Percentiles rank a stretch among this genome's conserved stretches.
phyloP scores from a whole-genome alignment of 2,888 invertebrate species.

The Globia sparganii region DNA sequence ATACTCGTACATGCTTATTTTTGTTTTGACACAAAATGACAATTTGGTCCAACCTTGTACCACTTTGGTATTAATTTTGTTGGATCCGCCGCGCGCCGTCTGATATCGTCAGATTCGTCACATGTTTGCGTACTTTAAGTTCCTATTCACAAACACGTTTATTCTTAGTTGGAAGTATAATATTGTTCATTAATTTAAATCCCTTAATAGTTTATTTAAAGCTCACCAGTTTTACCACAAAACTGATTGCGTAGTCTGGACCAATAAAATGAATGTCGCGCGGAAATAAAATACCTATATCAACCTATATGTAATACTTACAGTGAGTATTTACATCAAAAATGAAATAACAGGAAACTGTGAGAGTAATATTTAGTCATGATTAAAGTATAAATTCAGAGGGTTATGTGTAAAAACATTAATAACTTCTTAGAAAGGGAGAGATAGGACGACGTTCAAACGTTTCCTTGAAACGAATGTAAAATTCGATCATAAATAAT shows the following conservation, averaged over 20 bases:
- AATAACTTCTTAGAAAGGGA: conserved; percentile 39
- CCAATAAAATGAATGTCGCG: conserved; percentile 24
- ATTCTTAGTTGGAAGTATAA: background rate
- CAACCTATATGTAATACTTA: background rate
- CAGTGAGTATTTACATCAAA: conserved; percentile 33
- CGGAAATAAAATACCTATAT: conserved; percentile 25
- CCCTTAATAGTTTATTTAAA: conserved; percentile 29
- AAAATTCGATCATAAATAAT: conserved; percentile 44
- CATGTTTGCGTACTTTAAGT: conserved; percentile 14
- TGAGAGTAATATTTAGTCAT: conserved; percentile 50
- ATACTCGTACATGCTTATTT: background rate
- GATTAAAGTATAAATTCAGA: conserved; percentile 36
- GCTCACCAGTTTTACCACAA: conserved; percentile 18
- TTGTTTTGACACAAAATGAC: conserved; percentile 14
- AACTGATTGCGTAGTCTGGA: conserved; percentile 17
- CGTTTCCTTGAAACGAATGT: conserved; percentile 59
- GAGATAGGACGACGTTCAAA: conserved; percentile 55
- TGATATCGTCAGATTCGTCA: conserved; percentile 37
- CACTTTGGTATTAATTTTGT: conserved; percentile 30
- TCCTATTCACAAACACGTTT: conserved; percentile 13
- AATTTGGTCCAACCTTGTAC: conserved; percentile 38
- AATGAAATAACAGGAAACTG: conserved; percentile 61
- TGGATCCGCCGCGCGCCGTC: background rate
- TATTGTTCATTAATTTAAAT: conserved; percentile 14
- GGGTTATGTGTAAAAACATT: conserved; percentile 43